Evolutionary conservation across 2,797 vertebrate species (phyloP).

Genomic region (Rhabdophis nuchalis): DNA sequence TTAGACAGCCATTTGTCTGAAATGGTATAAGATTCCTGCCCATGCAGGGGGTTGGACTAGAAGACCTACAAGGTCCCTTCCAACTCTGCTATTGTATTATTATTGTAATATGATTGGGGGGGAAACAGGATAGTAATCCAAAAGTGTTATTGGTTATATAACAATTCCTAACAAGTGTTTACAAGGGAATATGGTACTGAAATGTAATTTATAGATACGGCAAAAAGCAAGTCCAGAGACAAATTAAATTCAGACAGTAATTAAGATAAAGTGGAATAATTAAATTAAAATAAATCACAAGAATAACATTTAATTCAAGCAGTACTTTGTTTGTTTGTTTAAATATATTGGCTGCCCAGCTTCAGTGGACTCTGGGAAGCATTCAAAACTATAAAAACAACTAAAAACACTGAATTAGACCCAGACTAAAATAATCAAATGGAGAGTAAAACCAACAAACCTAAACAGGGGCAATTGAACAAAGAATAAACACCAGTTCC

Average conservation of each 20-base stretch:
- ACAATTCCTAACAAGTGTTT: not conserved
- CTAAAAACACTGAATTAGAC: not conserved
- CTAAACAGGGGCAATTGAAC: not conserved
- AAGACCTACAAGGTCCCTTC: no score
- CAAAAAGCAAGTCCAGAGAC: conserved; percentile 46
- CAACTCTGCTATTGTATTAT: no score
- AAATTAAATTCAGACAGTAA: conserved; percentile 43
- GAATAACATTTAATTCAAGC: not conserved
- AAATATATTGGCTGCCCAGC: not conserved
- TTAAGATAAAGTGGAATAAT: conserved; percentile 34
- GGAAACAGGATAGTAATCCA: not conserved
- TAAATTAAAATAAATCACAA: conserved; percentile 30
- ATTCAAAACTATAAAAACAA: not conserved
- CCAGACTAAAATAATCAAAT: not conserved
- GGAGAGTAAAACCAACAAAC: not conserved
- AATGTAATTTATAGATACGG: not conserved
- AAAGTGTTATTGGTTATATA: not conserved
- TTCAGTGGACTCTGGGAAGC: not conserved
- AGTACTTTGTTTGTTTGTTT: not conserved
- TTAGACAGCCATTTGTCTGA: no score
- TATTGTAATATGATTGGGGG: not conserved
- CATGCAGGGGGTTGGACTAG: no score
- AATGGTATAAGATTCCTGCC: no score
- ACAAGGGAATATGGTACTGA: conserved; percentile 37
- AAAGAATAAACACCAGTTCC: not conserved